Percentiles rank a stretch among this genome's conserved stretches.
Evolutionary conservation across 2,888 invertebrate species (phyloP).

Genomic region (Penaeus monodon): DNA sequence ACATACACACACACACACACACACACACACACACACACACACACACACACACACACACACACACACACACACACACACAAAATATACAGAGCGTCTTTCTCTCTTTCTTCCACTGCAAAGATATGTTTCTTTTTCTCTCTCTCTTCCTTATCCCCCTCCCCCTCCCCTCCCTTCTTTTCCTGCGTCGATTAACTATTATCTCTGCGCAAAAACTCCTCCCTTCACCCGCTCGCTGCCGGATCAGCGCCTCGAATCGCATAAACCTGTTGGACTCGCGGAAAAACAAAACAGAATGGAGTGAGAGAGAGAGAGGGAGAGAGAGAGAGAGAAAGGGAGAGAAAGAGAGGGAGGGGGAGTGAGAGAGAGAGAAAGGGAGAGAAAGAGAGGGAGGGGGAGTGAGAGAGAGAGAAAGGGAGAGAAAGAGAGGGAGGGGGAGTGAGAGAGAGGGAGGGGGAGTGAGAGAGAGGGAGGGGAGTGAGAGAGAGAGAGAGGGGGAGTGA

Average conservation of each 20-base stretch:
- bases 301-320: conserved; percentile 4
- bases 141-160: background rate
- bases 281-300: background rate
- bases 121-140: background rate
- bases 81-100: too few species aligned
- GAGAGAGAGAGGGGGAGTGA: background rate
- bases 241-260: too few species aligned
- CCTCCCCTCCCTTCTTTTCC: background rate
- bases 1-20: too few species aligned
- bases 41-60: too few species aligned
- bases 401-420: conserved; percentile 9
- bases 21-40: too few species aligned
- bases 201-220: too few species aligned
- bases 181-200: too few species aligned
- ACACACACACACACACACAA: too few species aligned
- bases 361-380: background rate
- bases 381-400: too few species aligned
- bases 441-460: too few species aligned
- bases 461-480: too few species aligned
- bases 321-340: conserved; percentile 10
- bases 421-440: background rate
- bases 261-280: background rate
- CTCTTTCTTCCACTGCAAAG: background rate
- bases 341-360: conserved; percentile 14
- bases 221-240: too few species aligned